Percentiles rank a stretch among this genome's conserved stretches.
Conservation (phyloP, 2,888 invertebrate genomes). For the Diarsia mendica region DNA sequence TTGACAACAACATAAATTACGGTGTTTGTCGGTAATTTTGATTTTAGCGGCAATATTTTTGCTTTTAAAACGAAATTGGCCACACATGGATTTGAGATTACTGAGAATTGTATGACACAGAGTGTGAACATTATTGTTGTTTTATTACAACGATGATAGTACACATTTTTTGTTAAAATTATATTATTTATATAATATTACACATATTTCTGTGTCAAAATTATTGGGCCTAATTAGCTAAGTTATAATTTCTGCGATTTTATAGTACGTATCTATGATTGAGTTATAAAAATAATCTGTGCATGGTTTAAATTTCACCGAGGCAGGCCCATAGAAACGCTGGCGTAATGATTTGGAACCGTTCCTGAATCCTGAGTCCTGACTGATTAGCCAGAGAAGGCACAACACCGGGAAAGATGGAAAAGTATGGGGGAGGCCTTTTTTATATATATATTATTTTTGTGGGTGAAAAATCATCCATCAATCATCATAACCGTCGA, state of each 20-base stretch:
- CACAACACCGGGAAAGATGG: no score
- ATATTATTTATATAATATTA: no score
- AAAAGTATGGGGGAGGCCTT: no score
- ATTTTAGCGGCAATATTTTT: constrained; percentile 67
- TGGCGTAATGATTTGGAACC: no score
- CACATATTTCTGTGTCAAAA: no score
- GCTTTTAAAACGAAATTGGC: constrained; percentile 63
- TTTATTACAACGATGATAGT: constrained; percentile 7
- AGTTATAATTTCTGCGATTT: neutral
- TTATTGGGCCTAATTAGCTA: neutral
- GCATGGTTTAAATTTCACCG: neutral
- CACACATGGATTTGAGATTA: constrained; percentile 67
- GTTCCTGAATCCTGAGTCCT: no score
- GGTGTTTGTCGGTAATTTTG: constrained; percentile 63
- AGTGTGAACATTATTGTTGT: constrained; percentile 32
- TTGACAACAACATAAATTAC: constrained; percentile 78
- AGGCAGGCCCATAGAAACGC: no score
- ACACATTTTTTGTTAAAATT: neutral
- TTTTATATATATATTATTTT: no score
- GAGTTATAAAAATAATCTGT: neutral
- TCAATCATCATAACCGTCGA: no score
- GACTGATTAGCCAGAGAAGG: no score
- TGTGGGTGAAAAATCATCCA: no score
- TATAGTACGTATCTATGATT: neutral
- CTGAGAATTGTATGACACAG: constrained; percentile 59